Evolutionary conservation across 2,888 invertebrate species (phyloP).

Genomic region (Dascillus cervinus): DNA sequence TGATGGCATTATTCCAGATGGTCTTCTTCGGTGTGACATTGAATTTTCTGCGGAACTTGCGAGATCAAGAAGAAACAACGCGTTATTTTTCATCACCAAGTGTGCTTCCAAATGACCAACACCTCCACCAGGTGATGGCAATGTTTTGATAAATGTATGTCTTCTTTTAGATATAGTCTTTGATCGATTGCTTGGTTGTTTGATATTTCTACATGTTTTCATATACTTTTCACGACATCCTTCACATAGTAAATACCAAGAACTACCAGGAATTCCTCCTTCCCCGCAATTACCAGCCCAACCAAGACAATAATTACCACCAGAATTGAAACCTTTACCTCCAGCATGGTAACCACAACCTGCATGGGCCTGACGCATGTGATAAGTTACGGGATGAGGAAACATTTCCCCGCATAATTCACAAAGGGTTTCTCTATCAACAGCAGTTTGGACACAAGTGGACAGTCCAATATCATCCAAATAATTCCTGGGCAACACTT

Average conservation of each 20-base stretch:
- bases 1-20: conserved; percentile 42
- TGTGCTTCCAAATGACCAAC: conserved; percentile 43
- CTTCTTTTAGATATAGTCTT: conserved; percentile 32
- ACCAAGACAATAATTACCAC: conserved; percentile 78
- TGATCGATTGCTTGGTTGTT: conserved; percentile 35
- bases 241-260: conserved; percentile 92
- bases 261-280: conserved; percentile 67
- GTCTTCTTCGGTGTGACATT: conserved; percentile 30
- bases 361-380: conserved; percentile 84
- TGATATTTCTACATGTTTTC: conserved; percentile 38
- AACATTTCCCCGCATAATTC: conserved; percentile 80
- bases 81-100: conserved; percentile 83
- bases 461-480: conserved; percentile 35
- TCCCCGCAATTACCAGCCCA: conserved; percentile 88
- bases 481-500: conserved; percentile 41
- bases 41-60: conserved; percentile 68
- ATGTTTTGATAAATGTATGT: conserved; percentile 22
- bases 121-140: conserved; percentile 32
- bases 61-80: conserved; percentile 85
- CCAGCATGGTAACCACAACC: conserved; percentile 84
- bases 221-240: conserved; percentile 75
- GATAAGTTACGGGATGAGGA: conserved; percentile 78
- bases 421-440: conserved; percentile 49
- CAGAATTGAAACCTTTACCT: conserved; percentile 87
- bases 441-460: conserved; percentile 27